Conservation (phyloP, 1,140 invertebrate species). For the Colletes latitarsis region DNA sequence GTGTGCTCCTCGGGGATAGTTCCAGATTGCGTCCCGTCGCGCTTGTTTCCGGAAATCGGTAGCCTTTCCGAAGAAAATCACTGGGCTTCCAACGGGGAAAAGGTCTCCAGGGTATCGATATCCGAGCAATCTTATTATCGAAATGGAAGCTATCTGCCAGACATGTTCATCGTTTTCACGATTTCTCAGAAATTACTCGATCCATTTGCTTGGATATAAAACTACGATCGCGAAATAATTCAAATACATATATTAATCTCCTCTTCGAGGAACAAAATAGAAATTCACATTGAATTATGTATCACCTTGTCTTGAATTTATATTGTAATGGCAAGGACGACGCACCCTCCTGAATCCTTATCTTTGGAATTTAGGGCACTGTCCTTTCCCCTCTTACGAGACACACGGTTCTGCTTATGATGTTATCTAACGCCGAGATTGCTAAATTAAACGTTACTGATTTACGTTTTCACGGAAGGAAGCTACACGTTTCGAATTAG, state of each 20-base stretch:
- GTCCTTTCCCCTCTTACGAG: not conserved
- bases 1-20: not conserved
- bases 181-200: not conserved
- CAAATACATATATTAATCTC: too few relatives aligned
- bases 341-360: not conserved
- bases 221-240: not conserved
- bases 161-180: not conserved
- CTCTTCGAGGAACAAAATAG: not conserved
- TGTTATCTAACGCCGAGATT: not conserved
- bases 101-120: constrained; percentile 1
- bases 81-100: not conserved
- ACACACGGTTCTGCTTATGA: not conserved
- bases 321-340: not conserved
- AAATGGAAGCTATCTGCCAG: not conserved
- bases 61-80: not conserved
- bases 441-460: not conserved
- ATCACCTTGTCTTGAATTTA: not conserved
- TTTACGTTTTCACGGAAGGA: too few relatives aligned
- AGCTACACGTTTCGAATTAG: too few relatives aligned
- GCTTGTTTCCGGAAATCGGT: not conserved
- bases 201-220: not conserved
- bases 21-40: not conserved
- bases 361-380: not conserved
- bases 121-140: not conserved
- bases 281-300: not conserved